These are phyloP conservation scores for Pyrochroa serraticornis DNA, from an alignment of 2,888 invertebrate genomes.

Conservation along the genomic window DNA sequence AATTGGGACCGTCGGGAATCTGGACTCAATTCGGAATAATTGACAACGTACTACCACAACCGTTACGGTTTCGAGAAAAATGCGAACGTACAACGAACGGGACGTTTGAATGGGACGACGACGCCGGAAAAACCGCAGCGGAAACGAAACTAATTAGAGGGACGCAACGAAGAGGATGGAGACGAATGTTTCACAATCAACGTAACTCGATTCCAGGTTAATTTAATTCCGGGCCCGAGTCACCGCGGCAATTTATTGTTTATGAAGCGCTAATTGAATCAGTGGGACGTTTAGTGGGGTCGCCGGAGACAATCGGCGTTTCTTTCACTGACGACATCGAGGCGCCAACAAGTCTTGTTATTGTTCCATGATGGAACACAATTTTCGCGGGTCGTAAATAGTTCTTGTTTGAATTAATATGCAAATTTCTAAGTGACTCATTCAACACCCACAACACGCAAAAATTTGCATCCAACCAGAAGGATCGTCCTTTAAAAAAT, in stretches of 20 bases:
- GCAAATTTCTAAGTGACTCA: too few species aligned
- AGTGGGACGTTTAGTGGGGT: background rate
- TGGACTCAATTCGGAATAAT: slow-evolving; percentile 46
- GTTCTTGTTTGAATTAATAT: too few species aligned
- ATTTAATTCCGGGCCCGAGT: slow-evolving; percentile 12
- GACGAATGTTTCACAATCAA: slow-evolving; percentile 11
- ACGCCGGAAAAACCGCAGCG: slow-evolving; percentile 10
- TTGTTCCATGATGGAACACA: too few species aligned
- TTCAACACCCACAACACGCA: too few species aligned
- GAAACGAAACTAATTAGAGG: slow-evolving; percentile 21
- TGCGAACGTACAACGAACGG: background rate
- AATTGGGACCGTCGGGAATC: slow-evolving; percentile 44
- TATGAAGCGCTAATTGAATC: slow-evolving; percentile 14
- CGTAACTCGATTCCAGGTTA: slow-evolving; percentile 13
- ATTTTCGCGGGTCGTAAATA: too few species aligned
- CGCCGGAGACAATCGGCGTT: background rate
- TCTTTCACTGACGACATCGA: too few species aligned
- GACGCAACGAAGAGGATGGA: slow-evolving; percentile 12
- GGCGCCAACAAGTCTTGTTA: too few species aligned
- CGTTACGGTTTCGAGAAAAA: background rate
- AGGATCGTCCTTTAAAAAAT: too few species aligned
- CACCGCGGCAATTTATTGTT: slow-evolving; percentile 7
- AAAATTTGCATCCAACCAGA: too few species aligned
- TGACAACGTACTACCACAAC: slow-evolving; percentile 42
- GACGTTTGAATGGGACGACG: slow-evolving; percentile 4